Base-by-base conservation (phyloP, 2,113 vertebrate species). In the Poecilia latipinna region DNA sequence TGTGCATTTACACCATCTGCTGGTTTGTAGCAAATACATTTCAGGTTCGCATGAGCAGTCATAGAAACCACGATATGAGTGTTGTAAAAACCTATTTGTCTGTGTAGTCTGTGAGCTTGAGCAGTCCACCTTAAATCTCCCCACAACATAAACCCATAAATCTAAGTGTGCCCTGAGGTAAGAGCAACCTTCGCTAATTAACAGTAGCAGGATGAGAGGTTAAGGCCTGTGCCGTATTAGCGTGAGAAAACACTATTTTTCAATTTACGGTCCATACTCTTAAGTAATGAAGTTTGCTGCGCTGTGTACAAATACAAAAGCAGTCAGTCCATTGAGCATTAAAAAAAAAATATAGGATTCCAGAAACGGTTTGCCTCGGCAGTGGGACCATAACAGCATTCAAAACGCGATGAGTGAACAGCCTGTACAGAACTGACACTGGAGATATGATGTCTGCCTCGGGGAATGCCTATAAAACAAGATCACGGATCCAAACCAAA, bases 231-330 rank as follows among this genome's bases (percentile, higher is more conserved):
- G 88, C 91, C 90, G 86, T 88, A 91, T 94, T 91, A 93, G 85
- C 84, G 81, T 92, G 91, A 92, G 91, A 92, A 94, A 94, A 93
- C 88, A 90, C 87, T 68, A 91, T 92, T 91, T 89, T 91, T 93
- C 90, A 91, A 93, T 91, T 88, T 86, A 84, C 69, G 69, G 65
- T 79, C 70, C 70, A 87, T 80, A 68, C 80, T 68, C 70, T 83
- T 78, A 84, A 86, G 72, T 77, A 88, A 90, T 88, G 82, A 69
- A 85, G 72, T 67, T 72, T 62, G 74, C 68, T 79, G 82, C 68
- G 85, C 66, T 61, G 28, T 63, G 68, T 61, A 75, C 68, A 68
- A 74, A 84, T 68, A 74, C 35, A 68, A 81, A 83, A 71, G 57
- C 29, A 74, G 32, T 39, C 42, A 44, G 28, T 71, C 31, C 68